Percentiles rank a stretch among this genome's conserved stretches.
phyloP scores from a whole-genome alignment of 2,113 vertebrate genomes.

The Collichthys lucidus region DNA sequence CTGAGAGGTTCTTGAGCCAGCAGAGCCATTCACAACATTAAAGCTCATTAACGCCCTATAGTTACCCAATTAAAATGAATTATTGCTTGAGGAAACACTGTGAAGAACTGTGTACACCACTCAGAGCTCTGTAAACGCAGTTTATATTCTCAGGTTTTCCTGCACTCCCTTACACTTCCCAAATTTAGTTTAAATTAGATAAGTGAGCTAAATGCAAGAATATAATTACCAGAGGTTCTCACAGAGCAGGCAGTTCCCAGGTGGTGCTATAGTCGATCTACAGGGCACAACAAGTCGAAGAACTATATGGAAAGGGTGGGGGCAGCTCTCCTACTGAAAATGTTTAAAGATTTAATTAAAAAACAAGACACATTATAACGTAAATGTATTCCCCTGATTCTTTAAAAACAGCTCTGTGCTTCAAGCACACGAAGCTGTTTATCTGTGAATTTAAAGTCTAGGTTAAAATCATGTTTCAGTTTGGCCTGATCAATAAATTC shows the following conservation, averaged over 20 bases:
- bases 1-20: conserved; percentile 35
- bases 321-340: neutral
- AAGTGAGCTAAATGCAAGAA: conserved; percentile 39
- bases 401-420: neutral
- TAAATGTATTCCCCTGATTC: neutral
- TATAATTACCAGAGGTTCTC: conserved; percentile 33
- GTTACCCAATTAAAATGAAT: conserved; percentile 57
- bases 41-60: conserved; percentile 54
- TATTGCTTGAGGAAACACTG: conserved; percentile 47
- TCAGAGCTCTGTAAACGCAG: conserved; percentile 32
- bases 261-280: neutral
- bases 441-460: neutral
- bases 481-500: neutral
- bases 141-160: conserved; percentile 35
- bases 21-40: conserved; percentile 53
- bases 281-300: conserved; percentile 13
- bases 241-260: neutral
- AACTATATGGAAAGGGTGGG: neutral
- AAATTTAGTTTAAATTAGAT: conserved; percentile 51
- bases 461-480: neutral
- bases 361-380: neutral
- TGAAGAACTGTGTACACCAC: conserved; percentile 11
- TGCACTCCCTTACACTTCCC: conserved; percentile 9
- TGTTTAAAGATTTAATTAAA: conserved; percentile 18
- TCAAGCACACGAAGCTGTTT: neutral